Conservation (phyloP, 1,140 invertebrate species). For the Conus betulinus region DNA sequence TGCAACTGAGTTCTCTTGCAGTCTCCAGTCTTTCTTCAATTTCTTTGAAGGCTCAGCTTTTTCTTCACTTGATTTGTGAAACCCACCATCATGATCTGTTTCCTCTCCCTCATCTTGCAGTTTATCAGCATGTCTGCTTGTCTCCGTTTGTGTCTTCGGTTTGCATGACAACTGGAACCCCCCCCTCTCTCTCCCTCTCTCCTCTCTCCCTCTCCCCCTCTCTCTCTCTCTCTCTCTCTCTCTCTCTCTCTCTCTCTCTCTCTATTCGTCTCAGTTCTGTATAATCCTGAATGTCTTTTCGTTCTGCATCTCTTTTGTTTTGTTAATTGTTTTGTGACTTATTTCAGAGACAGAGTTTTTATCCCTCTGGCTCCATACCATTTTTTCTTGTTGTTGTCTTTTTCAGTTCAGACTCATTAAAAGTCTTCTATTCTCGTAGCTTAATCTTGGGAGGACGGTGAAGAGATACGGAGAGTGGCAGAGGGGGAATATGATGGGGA, state of each 20-base stretch:
- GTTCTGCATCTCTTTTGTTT: no score
- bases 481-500: no score
- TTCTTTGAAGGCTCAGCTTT: background rate
- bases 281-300: no score
- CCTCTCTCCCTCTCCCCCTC: background rate
- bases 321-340: no score
- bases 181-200: background rate
- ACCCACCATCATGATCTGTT: no score
- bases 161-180: background rate
- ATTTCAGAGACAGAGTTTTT: no score
- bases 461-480: no score
- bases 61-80: background rate
- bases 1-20: background rate
- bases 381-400: no score
- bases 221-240: background rate
- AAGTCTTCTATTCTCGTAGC: no score
- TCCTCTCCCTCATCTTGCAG: background rate
- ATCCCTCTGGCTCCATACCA: no score
- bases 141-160: background rate
- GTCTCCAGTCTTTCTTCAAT: background rate
- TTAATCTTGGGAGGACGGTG: no score
- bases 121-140: background rate
- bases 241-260: background rate
- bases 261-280: background rate
- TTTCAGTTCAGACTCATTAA: no score